Evolutionary conservation across 35 echinoderm and acorn worm species (phyloP), one percentile per base, ranked within the genome.

Genomic region (Apostichopus californicus): DNA sequence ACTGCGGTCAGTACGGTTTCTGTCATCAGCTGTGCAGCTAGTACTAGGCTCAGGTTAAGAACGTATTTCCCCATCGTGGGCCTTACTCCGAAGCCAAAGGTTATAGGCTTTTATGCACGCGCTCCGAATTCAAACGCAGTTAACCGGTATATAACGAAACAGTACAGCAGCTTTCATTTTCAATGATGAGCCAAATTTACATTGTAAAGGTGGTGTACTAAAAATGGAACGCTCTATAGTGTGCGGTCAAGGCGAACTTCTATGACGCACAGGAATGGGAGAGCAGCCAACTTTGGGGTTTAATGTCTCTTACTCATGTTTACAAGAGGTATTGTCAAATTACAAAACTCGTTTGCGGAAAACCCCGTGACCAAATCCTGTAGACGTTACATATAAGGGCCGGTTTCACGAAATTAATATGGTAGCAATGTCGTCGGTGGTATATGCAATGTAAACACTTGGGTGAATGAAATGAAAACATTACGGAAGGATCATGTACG

Each of bases 111-210:
- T 75, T 85, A 85, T n/a, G 81, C 81, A 85, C 55, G 81, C 81
- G 81, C 81, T 85, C 81, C 81, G 81, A 85, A 85, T 85, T 85
- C 81, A 85, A 85, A 85, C 57, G 71, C 17, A 75, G 71, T 75
- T 68, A 75, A 22, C 20, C 17, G 56, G 81, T 85, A 55, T 56
- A 10, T 14, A 58, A 20, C 17, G 6, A 75, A 20, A 68, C 71
- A 7, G 71, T 6, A 68, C 17, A 18, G 71, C 7, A 75, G 13
- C 71, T 75, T 75, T 75, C 71, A 7, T 75, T 75, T 75, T 75
- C 12, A 9, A 18, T 22, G n/a, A 18, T 75, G 11, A 22, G 11
- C 71, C 14, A 22, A 18, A 75, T 14, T 75, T 20, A 7, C 20
- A 22, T 75, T 18, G 71, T 18, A 14, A 18, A 75, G 71, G 21